phyloP scores from a whole-genome alignment of 2,888 invertebrate species.

The Ischnus inquisitorius region DNA sequence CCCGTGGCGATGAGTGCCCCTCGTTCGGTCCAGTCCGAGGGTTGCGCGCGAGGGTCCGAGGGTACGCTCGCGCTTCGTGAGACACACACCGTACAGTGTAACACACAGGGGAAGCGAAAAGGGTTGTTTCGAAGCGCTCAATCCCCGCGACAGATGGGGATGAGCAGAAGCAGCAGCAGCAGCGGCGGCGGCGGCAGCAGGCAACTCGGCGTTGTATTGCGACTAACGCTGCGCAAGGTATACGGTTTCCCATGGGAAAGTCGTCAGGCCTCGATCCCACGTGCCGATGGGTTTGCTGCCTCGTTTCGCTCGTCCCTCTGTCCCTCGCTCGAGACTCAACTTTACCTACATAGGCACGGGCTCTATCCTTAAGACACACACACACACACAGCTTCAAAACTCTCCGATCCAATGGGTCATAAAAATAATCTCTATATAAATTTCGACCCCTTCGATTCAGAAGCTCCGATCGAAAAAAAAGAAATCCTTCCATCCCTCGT shows the following conservation, averaged over 20 bases:
- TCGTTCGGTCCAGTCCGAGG: conserved; percentile 30
- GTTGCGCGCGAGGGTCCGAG: conserved; percentile 16
- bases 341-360: conserved; percentile 39
- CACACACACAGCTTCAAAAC: conserved; percentile 1
- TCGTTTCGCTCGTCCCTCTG: conserved; percentile 54
- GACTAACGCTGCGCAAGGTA: conserved; percentile 67
- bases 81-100: background rate
- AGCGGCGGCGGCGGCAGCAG: too few relatives aligned
- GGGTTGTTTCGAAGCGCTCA: conserved; percentile 66
- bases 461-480: too few relatives aligned
- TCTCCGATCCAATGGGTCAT: conserved; percentile 43
- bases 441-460: background rate
- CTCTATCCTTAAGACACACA: background rate
- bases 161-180: conserved; percentile 69
- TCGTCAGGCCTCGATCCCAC: conserved; percentile 78
- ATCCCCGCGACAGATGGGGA: conserved; percentile 75
- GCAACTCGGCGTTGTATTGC: conserved; percentile 58
- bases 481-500: background rate
- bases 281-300: conserved; percentile 56
- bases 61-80: background rate
- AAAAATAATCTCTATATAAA: conserved; percentile 38
- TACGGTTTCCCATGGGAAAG: conserved; percentile 84
- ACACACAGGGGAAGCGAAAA: conserved; percentile 52
- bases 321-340: conserved; percentile 58
- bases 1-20: background rate